phyloP scores from a whole-genome alignment of 1,140 invertebrate species.

The Vollenhovia emeryi region DNA sequence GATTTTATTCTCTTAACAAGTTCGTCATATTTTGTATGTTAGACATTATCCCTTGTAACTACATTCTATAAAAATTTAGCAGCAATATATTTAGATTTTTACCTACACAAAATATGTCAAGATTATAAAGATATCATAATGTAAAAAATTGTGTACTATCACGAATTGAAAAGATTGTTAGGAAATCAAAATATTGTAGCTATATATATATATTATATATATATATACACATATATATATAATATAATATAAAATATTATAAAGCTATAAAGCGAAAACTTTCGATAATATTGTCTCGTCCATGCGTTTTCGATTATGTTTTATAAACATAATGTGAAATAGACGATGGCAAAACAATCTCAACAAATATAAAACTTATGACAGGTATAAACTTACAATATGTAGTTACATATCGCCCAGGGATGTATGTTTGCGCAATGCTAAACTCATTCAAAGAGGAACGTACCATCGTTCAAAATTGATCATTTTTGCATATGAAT shows the following conservation, averaged over 20 bases:
- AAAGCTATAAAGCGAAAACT: conserved; percentile 59
- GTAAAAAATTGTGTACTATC: conserved; percentile 54
- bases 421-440: conserved; percentile 63
- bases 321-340: conserved; percentile 64
- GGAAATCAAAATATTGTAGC: conserved; percentile 66
- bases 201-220: conserved; percentile 41
- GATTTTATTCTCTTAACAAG: conserved; percentile 54
- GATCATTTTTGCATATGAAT: conserved; percentile 25
- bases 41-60: conserved; percentile 31
- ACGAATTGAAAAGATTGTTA: conserved; percentile 53
- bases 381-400: conserved; percentile 39
- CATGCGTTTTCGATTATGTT: conserved; percentile 71
- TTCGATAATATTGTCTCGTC: conserved; percentile 64
- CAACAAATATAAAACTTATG: conserved; percentile 40
- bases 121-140: conserved; percentile 61
- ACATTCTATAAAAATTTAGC: conserved; percentile 51
- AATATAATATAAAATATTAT: conserved; percentile 14
- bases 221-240: neutral
- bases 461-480: conserved; percentile 30
- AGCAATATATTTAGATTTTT: conserved; percentile 54
- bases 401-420: conserved; percentile 60
- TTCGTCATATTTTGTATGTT: conserved; percentile 42
- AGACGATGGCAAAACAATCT: conserved; percentile 38
- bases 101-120: conserved; percentile 58
- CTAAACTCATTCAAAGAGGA: conserved; percentile 31